Base-by-base conservation (phyloP, 2,888 invertebrate species). In the Diadegma fenestrale region DNA sequence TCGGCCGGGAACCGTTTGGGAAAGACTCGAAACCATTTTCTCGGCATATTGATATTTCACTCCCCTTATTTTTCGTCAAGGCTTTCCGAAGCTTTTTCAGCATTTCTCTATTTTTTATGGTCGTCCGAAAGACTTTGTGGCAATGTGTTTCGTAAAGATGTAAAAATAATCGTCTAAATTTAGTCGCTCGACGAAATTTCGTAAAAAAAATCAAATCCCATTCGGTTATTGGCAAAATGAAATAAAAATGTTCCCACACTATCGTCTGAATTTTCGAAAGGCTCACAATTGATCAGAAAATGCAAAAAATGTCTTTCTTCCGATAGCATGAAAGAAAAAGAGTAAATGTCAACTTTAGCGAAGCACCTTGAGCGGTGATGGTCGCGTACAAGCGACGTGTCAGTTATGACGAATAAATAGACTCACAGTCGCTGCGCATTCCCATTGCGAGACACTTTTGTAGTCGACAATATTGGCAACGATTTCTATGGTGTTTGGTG, bases 371-470 rank as follows among this genome's bases (percentile, higher is more conserved):
- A 30, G 17, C 33, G 8, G 33, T 33, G 17, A 2, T 14, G n/a
- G n/a, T 63, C 17, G n/a, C n/a, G 33, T 14, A 63, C 63, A 30
- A 30, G n/a, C 12, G 33, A 33, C 30, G 71, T 37, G 19, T 37
- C 33, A 4, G 10, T 33, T 30, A 45, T 7, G 12, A 64, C 48
- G 64, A 68, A 86, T 84, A 81, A 76, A 80, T 89, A 88, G 90
- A 94, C 97, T 97, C 97, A 99, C 99, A 99, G 96, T 99, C 99
- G 95, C 99, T 99, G 94, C 99, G 95, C 99, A 99, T 99, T 92
- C 99, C 99, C 95, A 98, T 99, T 58, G 98, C 97, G 80, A 99
- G 96, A 94, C 99, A 99, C 95, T 99, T 99, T 95, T 99, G 99
- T 88, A 99, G 96, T 72, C 99, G 96, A 94, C 99, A 99, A 95